phyloP scores from a whole-genome alignment of 2,888 invertebrate genomes.

The Unio pictorum region DNA sequence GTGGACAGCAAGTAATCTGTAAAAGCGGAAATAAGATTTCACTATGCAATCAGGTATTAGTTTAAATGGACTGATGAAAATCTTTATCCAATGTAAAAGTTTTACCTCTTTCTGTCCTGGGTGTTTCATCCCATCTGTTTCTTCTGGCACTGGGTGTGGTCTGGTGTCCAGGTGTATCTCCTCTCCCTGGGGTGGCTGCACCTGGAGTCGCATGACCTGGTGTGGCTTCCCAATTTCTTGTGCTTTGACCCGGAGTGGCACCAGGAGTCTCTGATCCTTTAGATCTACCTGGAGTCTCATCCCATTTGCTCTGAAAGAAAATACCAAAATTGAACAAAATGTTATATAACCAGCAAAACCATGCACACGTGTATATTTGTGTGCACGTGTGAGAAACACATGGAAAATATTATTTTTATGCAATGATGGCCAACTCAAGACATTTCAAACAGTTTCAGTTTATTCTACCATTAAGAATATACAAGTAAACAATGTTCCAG shows the following conservation, averaged over 20 bases:
- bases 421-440: too few species aligned
- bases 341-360: too few species aligned
- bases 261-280: constrained; percentile 73
- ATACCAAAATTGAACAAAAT: not conserved
- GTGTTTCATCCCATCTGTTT: constrained; percentile 99
- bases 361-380: too few species aligned
- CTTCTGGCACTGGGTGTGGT: constrained; percentile 78
- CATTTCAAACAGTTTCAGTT: too few species aligned
- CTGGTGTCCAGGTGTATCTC: constrained; percentile 74
- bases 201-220: constrained; percentile 94
- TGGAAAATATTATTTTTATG: too few species aligned
- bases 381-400: too few species aligned
- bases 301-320: constrained; percentile 78
- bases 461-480: too few species aligned
- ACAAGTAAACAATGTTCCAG: too few species aligned
- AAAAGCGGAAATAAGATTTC: too few species aligned
- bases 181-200: constrained; percentile 74
- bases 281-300: constrained; percentile 91
- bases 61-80: not conserved
- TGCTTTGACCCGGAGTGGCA: constrained; percentile 90
- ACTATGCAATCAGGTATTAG: too few species aligned
- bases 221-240: constrained; percentile 96
- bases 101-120: constrained; percentile 91
- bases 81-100: not conserved
- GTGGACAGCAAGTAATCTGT: too few species aligned